Evolutionary conservation across 2,797 vertebrate genomes (phyloP), one percentile per base, ranked within the genome.

Genomic region (Siniperca scherzeri): DNA sequence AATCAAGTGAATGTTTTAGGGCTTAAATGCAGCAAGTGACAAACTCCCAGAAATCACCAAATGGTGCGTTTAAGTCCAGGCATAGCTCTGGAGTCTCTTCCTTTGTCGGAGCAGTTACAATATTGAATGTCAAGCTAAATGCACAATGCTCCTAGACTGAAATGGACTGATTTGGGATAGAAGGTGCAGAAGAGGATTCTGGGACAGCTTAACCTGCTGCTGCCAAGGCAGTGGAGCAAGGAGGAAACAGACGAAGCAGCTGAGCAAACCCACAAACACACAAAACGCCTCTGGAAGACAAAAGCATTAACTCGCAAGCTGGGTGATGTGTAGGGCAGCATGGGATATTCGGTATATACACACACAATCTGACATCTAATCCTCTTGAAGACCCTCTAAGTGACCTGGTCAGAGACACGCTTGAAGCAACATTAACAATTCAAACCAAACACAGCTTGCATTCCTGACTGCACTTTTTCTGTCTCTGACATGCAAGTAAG

Each of bases 181-280:
- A 82, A 67, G 64, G 77, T 72, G 73, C 73, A 83, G 87, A 66
- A 62, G 74, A 85, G 84, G 71, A 86, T 84, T 85, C 70, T 80
- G 79, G 87, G 89, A 88, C 60, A 81, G 86, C 80, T 90, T 70
- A 80, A 81, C 67, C 69, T 70, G 27, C 81, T 80, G 81, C 88
- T 71, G 86, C 88, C 89, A 87, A 87, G 77, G 78, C 93, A 78
- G 56, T 77, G 87, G 87, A 90, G 92, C 91, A 84, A 83, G 71
- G 8, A 89, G 71, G 80, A 86, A 94, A 86, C 81, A 74, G 82
- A 77, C 40, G 25, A 88, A 84, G 88, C 92, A 93, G 91, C 93
- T 91, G 91, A 94, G 89, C 89, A 94, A 93, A 94, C 84, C 67
- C 70, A 77, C 76, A 74, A 61, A 84, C 59, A 74, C 76, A 75